These are phyloP conservation scores for Entosphenus tridentatus DNA, from an alignment of 2,113 vertebrate genomes.

Conservation along the genomic window DNA sequence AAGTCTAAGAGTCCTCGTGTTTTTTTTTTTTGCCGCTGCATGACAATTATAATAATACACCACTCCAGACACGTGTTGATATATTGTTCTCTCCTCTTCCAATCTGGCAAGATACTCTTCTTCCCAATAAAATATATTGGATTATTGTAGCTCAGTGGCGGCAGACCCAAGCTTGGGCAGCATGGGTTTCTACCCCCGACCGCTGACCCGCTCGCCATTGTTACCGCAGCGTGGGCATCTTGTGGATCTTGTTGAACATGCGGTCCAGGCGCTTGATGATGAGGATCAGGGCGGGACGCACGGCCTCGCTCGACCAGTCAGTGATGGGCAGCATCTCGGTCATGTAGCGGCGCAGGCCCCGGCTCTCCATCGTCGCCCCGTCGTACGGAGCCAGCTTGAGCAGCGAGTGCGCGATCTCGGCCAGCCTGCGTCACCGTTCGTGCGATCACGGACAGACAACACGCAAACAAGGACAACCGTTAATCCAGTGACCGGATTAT, in stretches of 20 bases:
- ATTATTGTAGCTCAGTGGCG: no score
- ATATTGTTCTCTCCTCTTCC: no score
- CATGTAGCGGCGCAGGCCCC: slow-evolving; percentile 72
- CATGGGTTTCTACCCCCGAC: no score
- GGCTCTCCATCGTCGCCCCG: slow-evolving; percentile 92
- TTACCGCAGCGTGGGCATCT: slow-evolving; percentile 99
- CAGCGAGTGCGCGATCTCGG: slow-evolving; percentile 83
- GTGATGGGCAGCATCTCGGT: slow-evolving; percentile 98
- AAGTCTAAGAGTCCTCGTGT: no score
- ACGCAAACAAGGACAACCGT: background rate
- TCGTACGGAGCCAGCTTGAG: slow-evolving; percentile 90
- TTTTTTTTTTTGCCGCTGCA: no score
- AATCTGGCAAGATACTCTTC: no score
- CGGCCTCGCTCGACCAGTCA: slow-evolving; percentile 78
- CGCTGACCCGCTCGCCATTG: background rate
- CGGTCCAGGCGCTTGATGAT: slow-evolving; percentile 92
- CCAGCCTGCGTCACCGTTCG: slow-evolving; percentile 30
- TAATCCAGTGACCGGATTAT: no score
- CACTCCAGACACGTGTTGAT: no score
- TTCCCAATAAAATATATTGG: no score
- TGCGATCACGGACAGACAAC: background rate
- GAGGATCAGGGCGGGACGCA: slow-evolving; percentile 89
- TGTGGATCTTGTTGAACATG: slow-evolving; percentile 99
- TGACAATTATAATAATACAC: no score
- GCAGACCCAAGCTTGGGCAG: no score